These are phyloP conservation scores for Gobio gobio DNA, from an alignment of 2,113 vertebrate species.

Conservation along the genomic window DNA sequence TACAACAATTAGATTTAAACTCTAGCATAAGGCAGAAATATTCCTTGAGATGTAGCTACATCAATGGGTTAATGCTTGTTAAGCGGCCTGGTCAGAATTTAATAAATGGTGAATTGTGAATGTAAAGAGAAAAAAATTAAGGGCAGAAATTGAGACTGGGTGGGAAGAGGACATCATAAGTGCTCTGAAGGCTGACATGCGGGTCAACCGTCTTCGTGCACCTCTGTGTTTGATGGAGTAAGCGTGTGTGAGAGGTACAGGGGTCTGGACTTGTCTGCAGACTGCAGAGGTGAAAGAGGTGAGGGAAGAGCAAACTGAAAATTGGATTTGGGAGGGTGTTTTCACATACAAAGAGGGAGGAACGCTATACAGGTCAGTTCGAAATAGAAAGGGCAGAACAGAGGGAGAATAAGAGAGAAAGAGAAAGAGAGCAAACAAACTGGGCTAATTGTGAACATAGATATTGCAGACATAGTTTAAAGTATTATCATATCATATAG, in stretches of 20 bases:
- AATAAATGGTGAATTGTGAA: not conserved
- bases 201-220: not conserved
- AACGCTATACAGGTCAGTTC: conserved; percentile 4
- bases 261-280: conserved; percentile 18
- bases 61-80: not conserved
- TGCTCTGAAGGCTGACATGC: conserved; percentile 28
- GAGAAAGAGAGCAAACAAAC: conserved; percentile 10
- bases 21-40: not conserved
- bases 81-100: not conserved
- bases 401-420: not conserved
- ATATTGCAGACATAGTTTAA: too few relatives aligned
- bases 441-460: not conserved
- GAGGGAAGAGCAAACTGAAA: conserved; percentile 20
- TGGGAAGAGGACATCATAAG: conserved; percentile 9
- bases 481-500: too few relatives aligned
- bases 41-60: not conserved
- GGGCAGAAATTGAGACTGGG: not conserved
- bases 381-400: conserved; percentile 2
- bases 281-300: conserved; percentile 37
- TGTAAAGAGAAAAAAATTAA: not conserved
- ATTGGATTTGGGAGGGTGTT: conserved; percentile 43
- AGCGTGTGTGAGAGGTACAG: not conserved
- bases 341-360: conserved; percentile 26
- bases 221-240: conserved; percentile 25
- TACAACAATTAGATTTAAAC: too few relatives aligned